Percentiles rank a stretch among this genome's conserved stretches.
Conservation (phyloP, 2,113 vertebrate species). For the Polypterus bichir region DNA sequence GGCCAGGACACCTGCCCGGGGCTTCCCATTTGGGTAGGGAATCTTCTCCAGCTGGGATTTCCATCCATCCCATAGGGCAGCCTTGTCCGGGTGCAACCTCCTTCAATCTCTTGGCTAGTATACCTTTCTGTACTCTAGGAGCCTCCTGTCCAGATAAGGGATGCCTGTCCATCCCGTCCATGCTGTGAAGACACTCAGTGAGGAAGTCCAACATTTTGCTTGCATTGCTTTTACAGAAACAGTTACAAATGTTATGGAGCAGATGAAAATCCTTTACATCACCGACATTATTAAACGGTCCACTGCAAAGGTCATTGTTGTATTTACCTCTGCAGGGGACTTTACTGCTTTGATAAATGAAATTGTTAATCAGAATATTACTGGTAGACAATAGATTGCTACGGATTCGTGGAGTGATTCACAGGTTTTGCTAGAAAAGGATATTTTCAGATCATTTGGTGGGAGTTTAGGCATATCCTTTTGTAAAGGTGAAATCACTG, state of each 20-base stretch:
- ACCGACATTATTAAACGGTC: constrained; percentile 17
- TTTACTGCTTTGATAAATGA: constrained; percentile 31
- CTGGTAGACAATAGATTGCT: constrained; percentile 45
- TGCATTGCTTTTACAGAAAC: constrained; percentile 5
- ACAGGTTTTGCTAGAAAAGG: constrained; percentile 22
- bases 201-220: not conserved
- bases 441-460: constrained; percentile 31
- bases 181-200: not conserved
- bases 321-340: constrained; percentile 23
- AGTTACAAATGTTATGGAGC: not conserved
- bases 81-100: no score
- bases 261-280: not conserved
- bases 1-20: no score
- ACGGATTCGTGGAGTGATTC: constrained; percentile 45
- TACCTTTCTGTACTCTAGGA: no score
- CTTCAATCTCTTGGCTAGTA: no score
- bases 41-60: no score
- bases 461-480: constrained; percentile 47
- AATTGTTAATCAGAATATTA: constrained; percentile 36
- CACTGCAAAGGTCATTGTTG: constrained; percentile 27
- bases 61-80: no score
- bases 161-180: no score
- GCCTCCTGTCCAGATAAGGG: no score
- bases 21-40: no score
- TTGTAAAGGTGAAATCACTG: constrained; percentile 39